Base-by-base conservation (phyloP, 2,797 vertebrate genomes). In the Hephaestus fuliginosus region DNA sequence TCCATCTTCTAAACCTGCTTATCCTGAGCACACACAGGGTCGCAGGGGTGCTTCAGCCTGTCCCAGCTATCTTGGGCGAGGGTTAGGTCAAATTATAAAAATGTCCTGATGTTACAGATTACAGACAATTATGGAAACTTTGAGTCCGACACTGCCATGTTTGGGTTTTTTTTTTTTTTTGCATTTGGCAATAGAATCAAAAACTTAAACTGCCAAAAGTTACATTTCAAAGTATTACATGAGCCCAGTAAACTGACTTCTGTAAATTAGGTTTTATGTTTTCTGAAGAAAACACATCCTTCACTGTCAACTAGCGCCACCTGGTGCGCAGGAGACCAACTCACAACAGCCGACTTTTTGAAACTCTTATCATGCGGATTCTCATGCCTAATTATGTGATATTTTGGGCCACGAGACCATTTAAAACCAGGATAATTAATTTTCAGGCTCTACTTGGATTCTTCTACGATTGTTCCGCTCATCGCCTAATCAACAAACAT, bases 271-370 rank as follows among this genome's bases (percentile, higher is more conserved):
- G 1, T 39, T 36, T 51, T 49, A 6, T 44, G 10, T 22, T 12
- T 20, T 30, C 25, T 66, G 14, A 70, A 17, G 22, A 2, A 39
- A 36, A 9, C 3, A 11, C 8, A 39, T 14, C 43, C 5, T 53
- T 75, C 13, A 60, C 9, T 49, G 7, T 78, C 25, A 39, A 1
- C 33, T 43, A 63, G 48, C 17, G 33, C 81, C 78, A 52, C 60
- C 72, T 10, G 67, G 76, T 76, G 82, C 41, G 7, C 68, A 25
- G 36, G 14, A 70, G 51, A 70, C 18, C 49, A 56, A 60, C 0
- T 14, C 11, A 61, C 53, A 69, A 28, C 30, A 46, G 62, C 25
- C 5, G 36, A 10, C 8, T n/a, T 36, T 33, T 25, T 36, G 12
- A 2, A 65, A 61, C 15, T 43, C 2, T 18, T 17, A 30, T 43